phyloP scores from a whole-genome alignment of 2,113 vertebrate species.

The Montifringilla adamsi region DNA sequence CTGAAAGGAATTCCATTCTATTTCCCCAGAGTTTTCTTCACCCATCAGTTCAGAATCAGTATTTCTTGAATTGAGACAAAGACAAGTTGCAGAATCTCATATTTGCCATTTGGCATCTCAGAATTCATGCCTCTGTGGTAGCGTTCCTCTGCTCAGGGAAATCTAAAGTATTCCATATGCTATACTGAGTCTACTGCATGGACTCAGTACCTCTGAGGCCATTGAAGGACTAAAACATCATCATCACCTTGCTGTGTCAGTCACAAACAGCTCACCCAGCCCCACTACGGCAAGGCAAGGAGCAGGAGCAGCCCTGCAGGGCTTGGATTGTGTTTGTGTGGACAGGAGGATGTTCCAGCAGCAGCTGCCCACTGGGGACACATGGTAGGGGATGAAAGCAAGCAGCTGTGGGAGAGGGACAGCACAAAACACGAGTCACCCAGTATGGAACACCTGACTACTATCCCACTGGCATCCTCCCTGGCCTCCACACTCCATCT shows the following conservation, averaged over 20 bases:
- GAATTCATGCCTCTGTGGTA: neutral
- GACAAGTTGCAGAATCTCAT: neutral
- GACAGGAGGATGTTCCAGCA: neutral
- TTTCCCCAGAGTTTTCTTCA: neutral
- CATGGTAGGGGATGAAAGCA: rapidly evolving
- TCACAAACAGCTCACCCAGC: no score
- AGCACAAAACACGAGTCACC: rapidly evolving
- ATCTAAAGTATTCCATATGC: neutral
- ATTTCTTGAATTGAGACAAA: neutral
- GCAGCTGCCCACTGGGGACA: neutral
- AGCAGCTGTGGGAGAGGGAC: neutral
- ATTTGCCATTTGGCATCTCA: neutral
- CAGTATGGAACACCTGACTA: rapidly evolving
- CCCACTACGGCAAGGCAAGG: neutral
- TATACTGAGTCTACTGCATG: neutral
- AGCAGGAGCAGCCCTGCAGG: neutral
- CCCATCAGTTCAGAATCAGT: neutral
- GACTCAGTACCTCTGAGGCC: neutral
- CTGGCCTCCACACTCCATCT: neutral
- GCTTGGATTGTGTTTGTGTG: neutral
- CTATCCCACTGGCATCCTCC: neutral
- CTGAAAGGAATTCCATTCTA: neutral
- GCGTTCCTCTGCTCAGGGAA: neutral
- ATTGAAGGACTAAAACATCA: neutral
- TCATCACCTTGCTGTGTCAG: neutral